Percentiles rank a stretch among this genome's conserved stretches.
These are phyloP conservation scores for Lysandra coridon DNA, from an alignment of 2,888 invertebrate genomes.

Conservation along the genomic window DNA sequence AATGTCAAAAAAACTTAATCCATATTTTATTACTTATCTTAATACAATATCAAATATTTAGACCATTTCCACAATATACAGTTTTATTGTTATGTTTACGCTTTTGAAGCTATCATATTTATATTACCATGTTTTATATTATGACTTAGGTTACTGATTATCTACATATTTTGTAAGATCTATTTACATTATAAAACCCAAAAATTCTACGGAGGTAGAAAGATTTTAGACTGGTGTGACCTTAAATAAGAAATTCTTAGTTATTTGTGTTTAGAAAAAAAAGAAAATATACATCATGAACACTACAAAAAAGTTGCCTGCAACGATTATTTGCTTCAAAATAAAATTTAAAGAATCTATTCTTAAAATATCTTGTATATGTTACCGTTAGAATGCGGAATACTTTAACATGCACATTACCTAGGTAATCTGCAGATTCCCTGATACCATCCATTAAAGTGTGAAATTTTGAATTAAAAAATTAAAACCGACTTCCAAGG, in stretches of 20 bases:
- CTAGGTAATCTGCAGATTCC: too few species aligned
- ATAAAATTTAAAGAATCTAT: not conserved
- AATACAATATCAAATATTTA: conserved; percentile 16
- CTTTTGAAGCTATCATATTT: conserved; percentile 11
- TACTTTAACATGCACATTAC: too few species aligned
- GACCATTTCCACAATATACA: conserved; percentile 14
- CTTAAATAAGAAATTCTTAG: not conserved
- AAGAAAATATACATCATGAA: not conserved
- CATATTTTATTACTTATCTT: not conserved
- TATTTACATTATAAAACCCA: not conserved
- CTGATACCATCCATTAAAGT: too few species aligned
- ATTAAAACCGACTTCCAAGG: too few species aligned
- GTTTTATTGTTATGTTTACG: conserved; percentile 12
- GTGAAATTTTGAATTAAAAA: too few species aligned
- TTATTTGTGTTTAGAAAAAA: not conserved
- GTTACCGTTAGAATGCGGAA: not conserved
- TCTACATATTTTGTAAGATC: not conserved
- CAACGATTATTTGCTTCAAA: not conserved
- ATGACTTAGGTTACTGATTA: conserved; percentile 19
- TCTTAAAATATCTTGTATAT: not conserved
- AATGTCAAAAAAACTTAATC: conserved; percentile 14
- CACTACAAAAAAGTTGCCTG: not conserved
- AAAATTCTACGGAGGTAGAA: not conserved
- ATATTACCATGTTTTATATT: conserved; percentile 8
- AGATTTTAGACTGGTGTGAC: not conserved